A percentile compares a stretch with the other conserved stretches of the same genome.
Conservation (phyloP, 2,113 vertebrate species). For the Gulo gulo region DNA sequence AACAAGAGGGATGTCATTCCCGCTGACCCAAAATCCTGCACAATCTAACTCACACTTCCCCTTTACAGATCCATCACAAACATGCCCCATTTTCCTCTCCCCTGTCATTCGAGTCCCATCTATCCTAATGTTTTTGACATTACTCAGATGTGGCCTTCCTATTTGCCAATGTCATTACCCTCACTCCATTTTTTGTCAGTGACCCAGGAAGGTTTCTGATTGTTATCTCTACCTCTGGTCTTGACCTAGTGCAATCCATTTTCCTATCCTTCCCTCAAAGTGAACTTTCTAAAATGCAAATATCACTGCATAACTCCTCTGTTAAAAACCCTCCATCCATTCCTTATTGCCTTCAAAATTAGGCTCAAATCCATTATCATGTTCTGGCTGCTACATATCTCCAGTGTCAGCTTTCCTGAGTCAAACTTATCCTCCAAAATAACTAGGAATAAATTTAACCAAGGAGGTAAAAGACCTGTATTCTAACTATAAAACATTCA, state of each 20-base stretch:
- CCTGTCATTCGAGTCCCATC: background rate
- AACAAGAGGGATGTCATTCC: background rate
- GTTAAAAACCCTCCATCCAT: background rate
- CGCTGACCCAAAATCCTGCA: background rate
- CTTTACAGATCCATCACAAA: background rate
- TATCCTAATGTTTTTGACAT: background rate
- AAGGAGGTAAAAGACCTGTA: background rate
- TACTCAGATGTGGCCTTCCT: background rate
- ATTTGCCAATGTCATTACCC: background rate
- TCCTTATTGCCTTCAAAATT: background rate
- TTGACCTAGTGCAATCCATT: background rate
- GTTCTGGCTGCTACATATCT: background rate
- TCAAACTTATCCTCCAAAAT: background rate
- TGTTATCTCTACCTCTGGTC: background rate
- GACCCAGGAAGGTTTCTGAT: background rate
- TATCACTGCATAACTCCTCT: background rate
- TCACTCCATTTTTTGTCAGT: background rate
- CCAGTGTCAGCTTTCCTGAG: background rate
- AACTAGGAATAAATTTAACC: background rate
- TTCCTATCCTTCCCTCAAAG: background rate
- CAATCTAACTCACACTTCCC: too few relatives aligned
- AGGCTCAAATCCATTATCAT: background rate
- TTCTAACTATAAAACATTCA: background rate
- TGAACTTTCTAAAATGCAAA: background rate
- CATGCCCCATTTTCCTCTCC: background rate